Conservation (phyloP, 2,113 vertebrate genomes). For the Anoplopoma fimbria region DNA sequence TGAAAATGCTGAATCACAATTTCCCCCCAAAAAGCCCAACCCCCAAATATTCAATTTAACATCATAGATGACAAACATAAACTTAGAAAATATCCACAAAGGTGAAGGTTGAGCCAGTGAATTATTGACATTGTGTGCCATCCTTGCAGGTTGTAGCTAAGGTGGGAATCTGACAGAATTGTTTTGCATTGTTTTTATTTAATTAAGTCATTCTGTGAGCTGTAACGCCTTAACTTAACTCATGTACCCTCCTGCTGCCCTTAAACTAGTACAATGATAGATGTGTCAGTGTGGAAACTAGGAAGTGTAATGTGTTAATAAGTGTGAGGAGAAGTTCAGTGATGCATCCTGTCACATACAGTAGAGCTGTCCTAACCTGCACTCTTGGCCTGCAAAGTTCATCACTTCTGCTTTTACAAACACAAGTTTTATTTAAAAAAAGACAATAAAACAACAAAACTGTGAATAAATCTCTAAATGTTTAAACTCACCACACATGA, state of each 20-base stretch:
- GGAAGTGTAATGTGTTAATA: too few species aligned
- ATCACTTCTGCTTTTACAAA: not conserved
- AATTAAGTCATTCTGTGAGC: not conserved
- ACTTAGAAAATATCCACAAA: not conserved
- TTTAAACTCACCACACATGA: conserved; percentile 43
- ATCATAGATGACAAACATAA: not conserved
- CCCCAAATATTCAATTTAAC: not conserved
- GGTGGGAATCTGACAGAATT: not conserved
- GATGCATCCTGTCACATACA: not conserved
- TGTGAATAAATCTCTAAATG: accelerated
- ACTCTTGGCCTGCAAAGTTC: conserved; percentile 13
- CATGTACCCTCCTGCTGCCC: not conserved
- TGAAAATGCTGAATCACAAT: not conserved
- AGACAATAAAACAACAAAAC: not conserved
- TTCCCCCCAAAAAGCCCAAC: not conserved
- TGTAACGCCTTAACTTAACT: not conserved
- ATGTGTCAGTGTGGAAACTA: too few species aligned
- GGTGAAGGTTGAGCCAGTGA: not conserved
- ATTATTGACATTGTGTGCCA: not conserved
- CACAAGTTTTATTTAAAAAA: not conserved
- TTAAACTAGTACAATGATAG: too few species aligned
- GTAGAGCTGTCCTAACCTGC: not conserved
- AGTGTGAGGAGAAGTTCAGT: too few species aligned
- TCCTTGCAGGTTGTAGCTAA: not conserved
- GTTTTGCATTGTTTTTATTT: not conserved